phyloP scores from a whole-genome alignment of 2,888 invertebrate species.

The Athrips mouffetella region DNA sequence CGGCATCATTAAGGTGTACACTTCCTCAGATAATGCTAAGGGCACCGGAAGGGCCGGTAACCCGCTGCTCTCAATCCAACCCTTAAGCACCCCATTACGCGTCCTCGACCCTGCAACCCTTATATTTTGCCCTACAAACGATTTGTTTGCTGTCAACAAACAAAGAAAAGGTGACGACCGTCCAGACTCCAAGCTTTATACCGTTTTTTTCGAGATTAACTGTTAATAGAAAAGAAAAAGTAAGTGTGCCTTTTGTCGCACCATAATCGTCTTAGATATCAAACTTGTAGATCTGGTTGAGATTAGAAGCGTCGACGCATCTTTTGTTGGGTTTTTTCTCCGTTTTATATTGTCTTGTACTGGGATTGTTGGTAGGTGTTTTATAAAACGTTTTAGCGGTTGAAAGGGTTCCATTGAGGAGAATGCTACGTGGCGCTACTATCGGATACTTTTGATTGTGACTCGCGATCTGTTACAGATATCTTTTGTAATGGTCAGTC shows the following conservation, averaged over 20 bases:
- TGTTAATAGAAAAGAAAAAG: conserved; percentile 56
- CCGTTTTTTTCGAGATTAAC: conserved; percentile 55
- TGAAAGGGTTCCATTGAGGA: conserved; percentile 56
- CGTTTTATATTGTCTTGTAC: conserved; percentile 42
- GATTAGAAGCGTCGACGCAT: conserved; percentile 47
- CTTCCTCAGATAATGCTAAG: conserved; percentile 58
- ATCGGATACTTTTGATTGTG: conserved; percentile 48
- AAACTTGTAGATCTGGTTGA: conserved; percentile 55
- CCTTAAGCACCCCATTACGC: conserved; percentile 64
- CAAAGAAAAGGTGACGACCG: conserved; percentile 64
- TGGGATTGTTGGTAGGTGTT: conserved; percentile 41
- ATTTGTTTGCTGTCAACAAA: conserved; percentile 76
- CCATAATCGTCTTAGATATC: conserved; percentile 70
- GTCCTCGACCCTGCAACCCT: conserved; percentile 48
- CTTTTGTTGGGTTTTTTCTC: conserved; percentile 55
- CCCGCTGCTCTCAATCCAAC: conserved; percentile 69
- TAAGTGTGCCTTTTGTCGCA: conserved; percentile 60
- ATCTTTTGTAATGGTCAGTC: conserved; percentile 37
- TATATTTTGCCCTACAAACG: conserved; percentile 68
- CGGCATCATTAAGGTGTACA: conserved; percentile 44
- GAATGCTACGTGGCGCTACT: conserved; percentile 35
- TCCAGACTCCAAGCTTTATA: conserved; percentile 30
- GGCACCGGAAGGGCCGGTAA: conserved; percentile 68
- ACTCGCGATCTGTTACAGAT: conserved; percentile 55
- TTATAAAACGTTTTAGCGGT: conserved; percentile 62